Evolutionary conservation across 2,888 invertebrate genomes (phyloP), one percentile per base, ranked within the genome.

Genomic region (Allacma fusca): DNA sequence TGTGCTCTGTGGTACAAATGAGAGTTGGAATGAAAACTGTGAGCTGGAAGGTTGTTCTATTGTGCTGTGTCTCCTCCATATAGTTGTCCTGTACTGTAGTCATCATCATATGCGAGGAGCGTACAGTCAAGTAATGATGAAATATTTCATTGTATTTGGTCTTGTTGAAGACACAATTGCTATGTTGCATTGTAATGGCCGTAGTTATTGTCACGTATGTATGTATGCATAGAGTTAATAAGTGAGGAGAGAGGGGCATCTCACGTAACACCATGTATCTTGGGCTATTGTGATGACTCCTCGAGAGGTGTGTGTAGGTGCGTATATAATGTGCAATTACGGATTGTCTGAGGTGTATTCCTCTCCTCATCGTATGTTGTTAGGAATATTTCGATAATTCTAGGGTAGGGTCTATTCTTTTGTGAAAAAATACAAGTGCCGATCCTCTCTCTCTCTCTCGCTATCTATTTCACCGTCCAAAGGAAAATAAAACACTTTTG

Each of bases 401-500:
- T n/a, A 67, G 28, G 24, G 24, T 67, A 34, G 19, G 9, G 40
- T n/a, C 9, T n/a, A 12, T 50, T n/a, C 50, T 50, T 50, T 50
- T 50, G 50, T 50, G n/a, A n/a, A 50, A n/a, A 16, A 50, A 50
- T 50, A 50, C 50, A 50, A 50, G 19, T 50, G 65, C 64, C 43
- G 64, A 74, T 64, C 62, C 64, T 64, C 19, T 67, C 62, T 50
- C 50, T 50, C 50, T 50, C 50, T 16, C 9, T 50, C 50, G 4
- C 5, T 34, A 50, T 50, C 16, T 16, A 50, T 19, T 34, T 19
- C 50, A 50, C 50, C 16, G n/a, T 13, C 16, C 16, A 12, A 50
- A 40, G 59, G n/a, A 64, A 64, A 64, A 64, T 74, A 62, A 59
- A 74, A 64, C 72, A 72, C 72, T 59, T 74, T 64, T 64, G 64